Conservation (phyloP, 2,113 vertebrate genomes). For the Dipodomys stephensi region DNA sequence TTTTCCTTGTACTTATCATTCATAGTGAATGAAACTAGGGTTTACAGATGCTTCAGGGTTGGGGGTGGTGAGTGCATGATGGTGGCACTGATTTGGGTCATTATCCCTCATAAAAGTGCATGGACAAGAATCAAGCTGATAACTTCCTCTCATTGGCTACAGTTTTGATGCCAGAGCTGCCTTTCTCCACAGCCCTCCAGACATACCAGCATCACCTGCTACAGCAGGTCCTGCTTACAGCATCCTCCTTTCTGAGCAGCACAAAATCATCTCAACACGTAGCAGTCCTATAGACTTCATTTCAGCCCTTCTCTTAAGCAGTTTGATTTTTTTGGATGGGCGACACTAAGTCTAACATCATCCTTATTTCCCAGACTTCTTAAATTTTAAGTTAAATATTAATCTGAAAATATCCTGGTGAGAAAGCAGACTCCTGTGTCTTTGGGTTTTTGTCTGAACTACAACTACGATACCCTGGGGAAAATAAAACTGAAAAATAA, state of each 20-base stretch:
- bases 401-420: neutral
- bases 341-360: neutral
- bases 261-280: neutral
- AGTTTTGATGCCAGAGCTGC: neutral
- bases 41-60: too few species aligned
- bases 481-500: neutral
- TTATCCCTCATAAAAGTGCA: neutral
- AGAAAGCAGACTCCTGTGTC: neutral
- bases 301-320: neutral
- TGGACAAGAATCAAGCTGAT: neutral
- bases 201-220: too few species aligned
- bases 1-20: neutral
- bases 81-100: neutral
- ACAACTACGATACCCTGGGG: neutral
- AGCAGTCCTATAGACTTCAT: neutral
- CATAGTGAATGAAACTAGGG: neutral
- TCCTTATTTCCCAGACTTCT: neutral
- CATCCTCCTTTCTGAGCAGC: neutral
- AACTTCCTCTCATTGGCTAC: too few species aligned
- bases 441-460: neutral
- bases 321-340: neutral
- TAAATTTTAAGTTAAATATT: neutral
- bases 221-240: neutral
- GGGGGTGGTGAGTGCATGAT: neutral
- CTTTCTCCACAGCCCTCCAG: accelerated